Evolutionary conservation across 1,140 invertebrate species (phyloP).

Genomic region (Drosophila trapezifrons): DNA sequence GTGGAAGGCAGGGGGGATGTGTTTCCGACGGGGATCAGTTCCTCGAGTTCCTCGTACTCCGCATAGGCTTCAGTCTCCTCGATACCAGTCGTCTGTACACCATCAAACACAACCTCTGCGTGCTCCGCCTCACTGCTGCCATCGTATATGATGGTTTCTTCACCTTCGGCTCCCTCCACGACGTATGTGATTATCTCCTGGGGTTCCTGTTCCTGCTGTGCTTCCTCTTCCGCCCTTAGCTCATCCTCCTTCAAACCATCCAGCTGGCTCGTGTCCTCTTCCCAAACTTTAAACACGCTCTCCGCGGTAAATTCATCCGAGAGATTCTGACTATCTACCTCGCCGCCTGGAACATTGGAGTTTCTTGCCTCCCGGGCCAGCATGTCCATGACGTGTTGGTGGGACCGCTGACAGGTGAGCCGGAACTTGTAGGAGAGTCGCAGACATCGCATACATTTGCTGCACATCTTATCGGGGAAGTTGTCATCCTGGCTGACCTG

Average conservation of each 20-base stretch:
- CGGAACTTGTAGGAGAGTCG: conserved; percentile 69
- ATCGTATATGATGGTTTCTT: conserved; percentile 50
- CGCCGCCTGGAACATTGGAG: background rate
- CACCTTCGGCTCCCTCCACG: conserved; percentile 18
- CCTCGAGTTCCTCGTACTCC: conserved; percentile 64
- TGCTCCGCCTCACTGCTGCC: conserved; percentile 38
- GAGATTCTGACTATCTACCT: conserved; percentile 13
- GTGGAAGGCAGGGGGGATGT: background rate
- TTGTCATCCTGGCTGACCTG: conserved; percentile 70
- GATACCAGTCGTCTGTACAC: conserved; percentile 28
- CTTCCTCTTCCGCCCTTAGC: background rate
- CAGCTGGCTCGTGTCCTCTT: conserved; percentile 47
- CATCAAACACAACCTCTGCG: conserved; percentile 36
- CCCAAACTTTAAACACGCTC: conserved; percentile 46
- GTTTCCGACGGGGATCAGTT: conserved; percentile 26
- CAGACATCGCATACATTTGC: conserved; percentile 57
- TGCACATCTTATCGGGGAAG: conserved; percentile 75
- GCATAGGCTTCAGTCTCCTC: conserved; percentile 54
- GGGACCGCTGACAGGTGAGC: conserved; percentile 67
- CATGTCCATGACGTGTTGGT: conserved; percentile 70
- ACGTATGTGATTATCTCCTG: conserved; percentile 7
- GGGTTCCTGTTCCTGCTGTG: conserved; percentile 16
- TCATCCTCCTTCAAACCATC: conserved; percentile 39
- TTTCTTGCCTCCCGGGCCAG: conserved; percentile 41
- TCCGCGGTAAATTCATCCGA: conserved; percentile 31